Percentiles rank a stretch among this genome's conserved stretches.
phyloP scores from a whole-genome alignment of 2,888 invertebrate genomes.

The Caenorhabditis angaria region DNA sequence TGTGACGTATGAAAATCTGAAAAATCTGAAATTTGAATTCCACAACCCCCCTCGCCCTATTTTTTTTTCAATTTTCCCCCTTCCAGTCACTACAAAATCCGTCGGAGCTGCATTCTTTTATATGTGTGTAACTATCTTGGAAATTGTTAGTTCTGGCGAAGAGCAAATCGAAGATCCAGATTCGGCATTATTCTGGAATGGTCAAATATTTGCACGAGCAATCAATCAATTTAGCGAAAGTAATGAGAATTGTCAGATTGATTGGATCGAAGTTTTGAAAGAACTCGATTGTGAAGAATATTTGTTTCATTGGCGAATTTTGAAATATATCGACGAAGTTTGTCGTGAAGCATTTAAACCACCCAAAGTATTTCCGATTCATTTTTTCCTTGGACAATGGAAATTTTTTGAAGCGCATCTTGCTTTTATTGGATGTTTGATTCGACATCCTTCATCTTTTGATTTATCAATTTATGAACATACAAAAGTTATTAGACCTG shows the following conservation, averaged over 20 bases:
- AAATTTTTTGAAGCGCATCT: conserved; percentile 76
- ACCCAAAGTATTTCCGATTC: conserved; percentile 79
- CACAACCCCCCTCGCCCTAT: background rate
- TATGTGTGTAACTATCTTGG: background rate
- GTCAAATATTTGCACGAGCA: background rate
- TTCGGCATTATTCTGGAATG: background rate
- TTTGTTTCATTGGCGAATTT: conserved; percentile 72
- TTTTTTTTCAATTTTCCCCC: background rate
- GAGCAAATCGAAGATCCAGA: background rate
- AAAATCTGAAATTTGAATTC: background rate
- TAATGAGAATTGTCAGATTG: conserved; percentile 8
- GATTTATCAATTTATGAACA: background rate
- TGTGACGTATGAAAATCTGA: background rate
- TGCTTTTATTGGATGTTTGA: background rate
- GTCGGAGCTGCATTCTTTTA: background rate
- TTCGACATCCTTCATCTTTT: background rate
- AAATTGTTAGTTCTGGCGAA: background rate
- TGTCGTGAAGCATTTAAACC: conserved; percentile 79
- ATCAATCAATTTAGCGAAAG: background rate
- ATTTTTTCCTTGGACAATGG: conserved; percentile 90
- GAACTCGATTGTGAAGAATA: conserved; percentile 80
- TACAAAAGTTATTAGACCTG: background rate
- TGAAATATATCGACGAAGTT: conserved; percentile 84
- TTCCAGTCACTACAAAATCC: background rate
- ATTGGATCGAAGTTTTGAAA: conserved; percentile 89